phyloP scores from a whole-genome alignment of 2,797 vertebrate genomes.

The Parauchenoglanis ngamensis region DNA sequence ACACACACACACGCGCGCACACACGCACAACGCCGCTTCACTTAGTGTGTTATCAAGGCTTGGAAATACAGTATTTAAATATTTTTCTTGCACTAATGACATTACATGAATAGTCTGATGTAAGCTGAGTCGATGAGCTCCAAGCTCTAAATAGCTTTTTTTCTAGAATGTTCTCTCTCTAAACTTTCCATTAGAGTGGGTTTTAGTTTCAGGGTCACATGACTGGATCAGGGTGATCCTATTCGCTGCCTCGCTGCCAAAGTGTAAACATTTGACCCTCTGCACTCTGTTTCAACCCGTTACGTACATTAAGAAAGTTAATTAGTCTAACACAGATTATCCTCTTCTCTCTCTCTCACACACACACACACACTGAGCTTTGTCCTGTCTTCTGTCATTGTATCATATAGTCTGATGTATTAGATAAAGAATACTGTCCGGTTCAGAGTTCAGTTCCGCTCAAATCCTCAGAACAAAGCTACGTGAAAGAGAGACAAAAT shows the following conservation, averaged over 20 bases:
- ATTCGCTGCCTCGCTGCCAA: not conserved
- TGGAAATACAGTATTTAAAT: too few relatives aligned
- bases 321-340: slow-evolving; percentile 65
- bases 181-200: not conserved
- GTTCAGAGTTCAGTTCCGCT: too few relatives aligned
- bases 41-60: not conserved
- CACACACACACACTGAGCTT: not conserved
- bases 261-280: not conserved
- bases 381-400: slow-evolving; percentile 1
- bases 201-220: not conserved
- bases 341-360: slow-evolving; percentile 40
- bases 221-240: not conserved
- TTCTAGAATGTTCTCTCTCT: not conserved
- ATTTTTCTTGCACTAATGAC: not conserved
- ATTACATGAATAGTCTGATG: not conserved
- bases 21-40: not conserved
- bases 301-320: slow-evolving; percentile 69
- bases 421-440: too few relatives aligned
- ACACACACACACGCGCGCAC: not conserved
- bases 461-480: not conserved
- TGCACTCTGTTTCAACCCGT: slow-evolving; percentile 52
- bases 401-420: not conserved
- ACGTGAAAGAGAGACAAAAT: not conserved
- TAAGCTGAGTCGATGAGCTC: not conserved
- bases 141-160: not conserved